Evolutionary conservation across 2,888 invertebrate genomes (phyloP), one percentile per base, ranked within the genome.

Genomic region (Julus scandinavius): DNA sequence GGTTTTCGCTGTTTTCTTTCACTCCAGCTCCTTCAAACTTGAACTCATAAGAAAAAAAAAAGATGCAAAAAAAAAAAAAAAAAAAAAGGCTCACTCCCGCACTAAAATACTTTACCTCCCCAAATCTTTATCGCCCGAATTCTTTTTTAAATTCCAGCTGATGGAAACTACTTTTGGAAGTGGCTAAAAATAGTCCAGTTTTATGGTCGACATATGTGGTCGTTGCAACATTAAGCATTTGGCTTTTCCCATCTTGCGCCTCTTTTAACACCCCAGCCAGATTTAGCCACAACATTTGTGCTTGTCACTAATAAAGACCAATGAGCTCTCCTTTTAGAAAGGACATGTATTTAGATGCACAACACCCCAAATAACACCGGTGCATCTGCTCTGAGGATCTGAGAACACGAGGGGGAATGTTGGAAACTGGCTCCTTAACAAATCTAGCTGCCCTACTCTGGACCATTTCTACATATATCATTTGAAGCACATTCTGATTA

Each of bases 161-260:
- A 85, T 85, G 49, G 49, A 85, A 49, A 72, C 72, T 72, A 72
- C 72, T 41, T 85, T 85, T 49, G 45, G 49, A 41, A 85, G 15
- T 11, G 41, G 41, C 85, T 85, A 85, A 41, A 41, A 41, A 41
- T 85, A 85, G 85, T 9, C 85, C 49, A 2, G 85, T 41, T 85
- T 85, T 85, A 49, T 49, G 49, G 85, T 49, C 85, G 85, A 85
- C 85, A 85, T 49, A 85, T 85, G 85, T 85, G 85, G 49, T 85
- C 41, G 49, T 49, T 41, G 45, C 20, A 41, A 85, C 85, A 85
- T 85, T 85, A 85, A 85, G 49, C 85, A 85, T 49, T 85, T 49
- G 41, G 41, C 85, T 41, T 85, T 72, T 49, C 85, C 85, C 85
- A 41, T 49, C 85, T 49, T 85, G 72, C 45, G 49, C 41, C 85